phyloP scores from a whole-genome alignment of 2,113 vertebrate species.

The Helogale parvula region DNA sequence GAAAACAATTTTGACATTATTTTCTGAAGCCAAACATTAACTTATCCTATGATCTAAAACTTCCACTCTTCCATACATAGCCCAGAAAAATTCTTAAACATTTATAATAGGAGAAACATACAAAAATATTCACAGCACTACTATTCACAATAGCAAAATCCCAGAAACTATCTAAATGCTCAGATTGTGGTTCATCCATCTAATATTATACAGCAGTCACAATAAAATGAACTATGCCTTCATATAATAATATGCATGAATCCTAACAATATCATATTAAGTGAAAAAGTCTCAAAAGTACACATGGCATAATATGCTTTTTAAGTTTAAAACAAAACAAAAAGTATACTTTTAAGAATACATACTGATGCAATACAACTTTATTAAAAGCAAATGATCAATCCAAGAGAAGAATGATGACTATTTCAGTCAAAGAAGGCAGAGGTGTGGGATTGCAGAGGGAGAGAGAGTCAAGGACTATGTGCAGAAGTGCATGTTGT shows the following conservation, averaged over 20 bases:
- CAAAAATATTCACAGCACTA: background rate
- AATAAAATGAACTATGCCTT: background rate
- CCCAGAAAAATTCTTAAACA: background rate
- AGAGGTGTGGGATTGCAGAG: background rate
- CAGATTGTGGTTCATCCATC: background rate
- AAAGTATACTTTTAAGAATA: background rate
- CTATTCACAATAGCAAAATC: background rate
- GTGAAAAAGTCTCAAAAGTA: background rate
- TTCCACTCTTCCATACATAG: background rate
- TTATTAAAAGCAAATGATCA: background rate
- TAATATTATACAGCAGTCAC: background rate
- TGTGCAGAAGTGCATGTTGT: background rate
- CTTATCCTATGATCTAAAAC: background rate
- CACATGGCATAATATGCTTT: background rate
- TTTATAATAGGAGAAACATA: background rate
- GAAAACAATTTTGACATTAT: background rate
- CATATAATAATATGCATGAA: background rate
- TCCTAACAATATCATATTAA: background rate
- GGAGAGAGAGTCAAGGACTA: background rate
- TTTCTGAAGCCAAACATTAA: background rate
- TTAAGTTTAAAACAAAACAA: conserved; percentile 32
- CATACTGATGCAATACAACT: background rate
- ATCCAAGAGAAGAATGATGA: background rate
- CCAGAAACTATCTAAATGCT: background rate
- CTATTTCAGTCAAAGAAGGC: background rate